Evolutionary conservation across 2,113 vertebrate species (phyloP), one percentile per base, ranked within the genome.

Genomic region (Copsychus sechellarum): DNA sequence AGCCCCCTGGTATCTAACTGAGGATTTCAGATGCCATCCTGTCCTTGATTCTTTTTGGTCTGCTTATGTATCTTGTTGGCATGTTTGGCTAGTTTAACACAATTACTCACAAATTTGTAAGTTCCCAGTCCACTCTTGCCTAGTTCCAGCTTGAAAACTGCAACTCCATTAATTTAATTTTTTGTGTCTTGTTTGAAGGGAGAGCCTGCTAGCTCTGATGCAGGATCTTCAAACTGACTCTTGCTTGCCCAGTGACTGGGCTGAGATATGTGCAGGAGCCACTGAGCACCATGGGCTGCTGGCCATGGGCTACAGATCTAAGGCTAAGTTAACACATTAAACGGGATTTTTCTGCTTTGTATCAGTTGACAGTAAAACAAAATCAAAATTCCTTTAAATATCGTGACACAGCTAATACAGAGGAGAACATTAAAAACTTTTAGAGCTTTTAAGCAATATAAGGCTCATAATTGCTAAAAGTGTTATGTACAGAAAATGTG

Each of bases 401-500:
- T 33, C 12, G 4, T 23, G 11, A 5, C 85, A 62, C 14, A 25
- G 10, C 17, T 23, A 43, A 42, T 16, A 34, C 19, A n/a, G 43
- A 70, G 14, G 34, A 70, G 33, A 73, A 31, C 8, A 12, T 45
- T 88, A 29, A 47, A 90, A 64, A 22, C 51, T 90, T 93, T 94
- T 62, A 67, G 25, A 8, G 8, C 8, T 86, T 88, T 36, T 60
- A 28, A 72, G 24, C 26, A 7, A 16, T 43, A 23, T 51, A 54
- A 78, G 23, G 15, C 21, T 88, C 38, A 16, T 57, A 90, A 86
- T 73, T 93, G 85, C 60, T 26, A 82, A 26, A 82, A 77, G 33
- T 31, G 8, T 72, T 89, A 25, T 48, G 17, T 40, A 40, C 19
- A 47, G 38, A 51, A 47, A 66, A 50, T 11, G 29, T 0, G 2